Evolutionary conservation across 2,888 invertebrate species (phyloP), one percentile per base, ranked within the genome.

Genomic region (Meiosimyza decipiens): DNA sequence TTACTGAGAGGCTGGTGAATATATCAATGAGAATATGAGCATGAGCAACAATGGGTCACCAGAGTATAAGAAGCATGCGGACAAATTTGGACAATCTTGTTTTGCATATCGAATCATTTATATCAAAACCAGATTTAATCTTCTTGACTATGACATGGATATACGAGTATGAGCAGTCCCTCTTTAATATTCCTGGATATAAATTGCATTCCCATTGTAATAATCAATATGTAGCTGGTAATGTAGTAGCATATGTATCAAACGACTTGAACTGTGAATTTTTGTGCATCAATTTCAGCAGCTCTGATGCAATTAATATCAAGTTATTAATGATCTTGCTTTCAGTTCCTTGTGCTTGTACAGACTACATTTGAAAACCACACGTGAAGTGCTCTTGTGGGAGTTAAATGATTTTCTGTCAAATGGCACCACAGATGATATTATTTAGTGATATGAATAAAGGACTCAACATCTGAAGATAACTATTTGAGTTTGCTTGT

Each of bases 401-500:
- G 67, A 68, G 28, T n/a, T 57, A 47, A 18, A 68, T 49, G 28
- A 40, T 57, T 49, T 68, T 5, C 6, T 57, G 13, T 54, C 40
- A 15, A 57, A 6, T 40, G 68, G 40, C n/a, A 47, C 33, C 6
- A 12, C 22, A n/a, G 16, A 54, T 15, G 40, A 52, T 54, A 15
- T 67, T 33, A 1, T 52, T 33, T 67, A 9, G 50, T 16, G 54
- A 50, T n/a, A 57, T 28, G 68, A 68, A 16, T 71, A 28, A 0
- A 71, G 18, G 54, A 71, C 33, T 71, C 71, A 6, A 13, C 28
- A 13, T 5, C 13, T 7, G 51, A 50, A 22, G 63, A 71, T 63
- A 63, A 62, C 9, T 71, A 63, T 28, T 15, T 63, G n/a, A 62
- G 60, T 63, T 15, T 70, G 33, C 28, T 70, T 1, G 15, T 28